These are phyloP conservation scores for Habrosyne pyritoides DNA, from an alignment of 2,888 invertebrate species.

Conservation along the genomic window DNA sequence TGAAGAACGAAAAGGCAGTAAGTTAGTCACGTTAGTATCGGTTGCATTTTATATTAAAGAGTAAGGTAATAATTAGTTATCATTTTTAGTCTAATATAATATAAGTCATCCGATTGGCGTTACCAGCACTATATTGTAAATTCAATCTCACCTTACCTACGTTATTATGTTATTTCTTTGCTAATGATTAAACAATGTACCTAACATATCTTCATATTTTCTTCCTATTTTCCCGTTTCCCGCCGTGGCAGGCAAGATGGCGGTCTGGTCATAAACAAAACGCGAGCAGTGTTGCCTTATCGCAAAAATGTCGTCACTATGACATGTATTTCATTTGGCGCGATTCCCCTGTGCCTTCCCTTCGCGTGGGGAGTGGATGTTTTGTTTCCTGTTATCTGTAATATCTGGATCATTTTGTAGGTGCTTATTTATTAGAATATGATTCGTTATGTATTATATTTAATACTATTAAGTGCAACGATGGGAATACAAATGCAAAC, in stretches of 20 bases:
- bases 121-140: too few relatives aligned
- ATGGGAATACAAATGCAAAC: not conserved
- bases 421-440: conserved; percentile 16
- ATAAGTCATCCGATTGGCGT: too few relatives aligned
- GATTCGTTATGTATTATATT: not conserved
- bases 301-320: conserved; percentile 66
- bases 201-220: too few relatives aligned
- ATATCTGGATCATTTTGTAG: conserved; percentile 43
- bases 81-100: too few relatives aligned
- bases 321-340: conserved; percentile 61
- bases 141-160: too few relatives aligned
- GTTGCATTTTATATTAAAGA: too few relatives aligned
- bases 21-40: too few relatives aligned
- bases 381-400: conserved; percentile 43
- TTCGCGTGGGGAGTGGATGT: conserved; percentile 36
- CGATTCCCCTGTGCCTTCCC: conserved; percentile 52
- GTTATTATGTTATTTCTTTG: too few relatives aligned
- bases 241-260: conserved; percentile 51
- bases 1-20: too few relatives aligned
- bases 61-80: too few relatives aligned
- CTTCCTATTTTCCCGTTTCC: conserved; percentile 32
- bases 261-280: conserved; percentile 63
- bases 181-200: too few relatives aligned
- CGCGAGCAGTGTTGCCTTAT: conserved; percentile 58
- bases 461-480: not conserved